phyloP scores from a whole-genome alignment of 1,140 invertebrate species.

The Lerema accius region DNA sequence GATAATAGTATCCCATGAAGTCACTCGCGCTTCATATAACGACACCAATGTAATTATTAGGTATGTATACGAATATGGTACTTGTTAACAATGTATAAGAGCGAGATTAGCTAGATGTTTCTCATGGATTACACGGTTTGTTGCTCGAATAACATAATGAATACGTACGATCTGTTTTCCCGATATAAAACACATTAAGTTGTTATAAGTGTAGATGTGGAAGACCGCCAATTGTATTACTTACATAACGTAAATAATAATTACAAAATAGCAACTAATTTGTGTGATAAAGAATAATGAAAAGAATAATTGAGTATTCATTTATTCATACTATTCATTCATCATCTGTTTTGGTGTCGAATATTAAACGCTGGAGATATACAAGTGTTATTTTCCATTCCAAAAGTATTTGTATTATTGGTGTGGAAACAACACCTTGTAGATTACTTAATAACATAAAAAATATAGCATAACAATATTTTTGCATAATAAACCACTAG shows the following conservation, averaged over 20 bases:
- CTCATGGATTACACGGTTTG: constrained; percentile 23
- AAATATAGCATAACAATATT: no score
- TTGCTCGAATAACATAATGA: constrained; percentile 20
- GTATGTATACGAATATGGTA: background rate
- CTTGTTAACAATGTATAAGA: constrained; percentile 1
- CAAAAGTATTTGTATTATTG: no score
- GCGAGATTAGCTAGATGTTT: constrained; percentile 8
- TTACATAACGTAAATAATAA: background rate
- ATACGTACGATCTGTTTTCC: constrained; percentile 16
- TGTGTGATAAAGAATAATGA: no score
- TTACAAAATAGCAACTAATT: background rate
- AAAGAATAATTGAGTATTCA: no score
- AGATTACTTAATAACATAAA: no score
- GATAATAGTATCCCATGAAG: constrained; percentile 29
- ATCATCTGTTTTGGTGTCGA: no score
- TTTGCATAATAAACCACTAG: no score
- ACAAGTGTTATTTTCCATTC: no score
- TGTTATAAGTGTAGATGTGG: background rate
- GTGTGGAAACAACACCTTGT: no score
- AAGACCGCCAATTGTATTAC: background rate
- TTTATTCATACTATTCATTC: no score
- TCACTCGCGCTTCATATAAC: constrained; percentile 15
- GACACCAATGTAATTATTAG: constrained; percentile 12
- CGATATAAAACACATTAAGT: constrained; percentile 22
- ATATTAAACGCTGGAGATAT: no score